Evolutionary conservation across 2,888 invertebrate species (phyloP).

Genomic region (Lamproptera curius): DNA sequence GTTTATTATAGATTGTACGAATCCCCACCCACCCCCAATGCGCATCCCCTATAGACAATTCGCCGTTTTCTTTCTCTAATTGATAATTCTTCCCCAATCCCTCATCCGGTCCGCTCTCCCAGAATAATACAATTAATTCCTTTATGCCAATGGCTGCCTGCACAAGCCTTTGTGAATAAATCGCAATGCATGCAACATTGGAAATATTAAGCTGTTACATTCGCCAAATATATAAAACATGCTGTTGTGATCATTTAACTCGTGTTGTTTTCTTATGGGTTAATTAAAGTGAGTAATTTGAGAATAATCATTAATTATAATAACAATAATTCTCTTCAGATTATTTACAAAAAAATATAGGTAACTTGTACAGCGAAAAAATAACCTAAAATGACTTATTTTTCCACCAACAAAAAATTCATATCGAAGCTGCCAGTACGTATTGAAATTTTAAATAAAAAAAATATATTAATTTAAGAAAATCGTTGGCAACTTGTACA

Average conservation of each 20-base stretch:
- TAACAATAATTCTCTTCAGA: too few relatives aligned
- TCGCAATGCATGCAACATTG: too few relatives aligned
- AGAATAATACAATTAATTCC: constrained; percentile 78
- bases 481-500: neutral
- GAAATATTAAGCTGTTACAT: constrained; percentile 40
- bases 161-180: constrained; percentile 58
- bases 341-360: too few relatives aligned
- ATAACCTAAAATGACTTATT: neutral
- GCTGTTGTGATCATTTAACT: neutral
- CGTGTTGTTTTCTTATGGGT: neutral
- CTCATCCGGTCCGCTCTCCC: constrained; percentile 51
- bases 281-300: neutral
- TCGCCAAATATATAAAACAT: neutral
- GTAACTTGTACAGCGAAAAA: neutral
- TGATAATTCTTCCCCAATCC: constrained; percentile 75
- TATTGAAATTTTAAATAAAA: neutral
- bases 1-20: neutral
- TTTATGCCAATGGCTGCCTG: constrained; percentile 63
- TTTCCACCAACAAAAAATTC: neutral
- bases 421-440: neutral
- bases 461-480: neutral
- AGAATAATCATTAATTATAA: too few relatives aligned
- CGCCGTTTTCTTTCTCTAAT: constrained; percentile 68
- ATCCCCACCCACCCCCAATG: neutral
- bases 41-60: constrained; percentile 22